Conservation (phyloP, 2,797 vertebrate genomes). For the Muraenolepis orangiensis region DNA sequence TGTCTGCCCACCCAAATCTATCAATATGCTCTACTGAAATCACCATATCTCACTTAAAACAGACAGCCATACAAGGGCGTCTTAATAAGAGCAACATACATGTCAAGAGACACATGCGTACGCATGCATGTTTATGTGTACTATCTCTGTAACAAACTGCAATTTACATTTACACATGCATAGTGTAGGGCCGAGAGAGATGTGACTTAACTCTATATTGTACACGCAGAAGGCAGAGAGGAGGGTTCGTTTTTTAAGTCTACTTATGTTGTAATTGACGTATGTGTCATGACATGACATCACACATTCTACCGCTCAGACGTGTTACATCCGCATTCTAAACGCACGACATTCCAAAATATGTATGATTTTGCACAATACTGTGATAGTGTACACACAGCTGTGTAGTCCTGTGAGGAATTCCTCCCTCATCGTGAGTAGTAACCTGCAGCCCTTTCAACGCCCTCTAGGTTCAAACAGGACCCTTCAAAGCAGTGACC, state of each 20-base stretch:
- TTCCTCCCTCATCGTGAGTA: conserved; percentile 35
- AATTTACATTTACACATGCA: background rate
- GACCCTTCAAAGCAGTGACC: conserved; percentile 60
- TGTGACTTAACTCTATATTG: background rate
- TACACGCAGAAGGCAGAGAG: background rate
- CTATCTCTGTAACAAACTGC: conserved; percentile 7
- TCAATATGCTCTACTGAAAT: background rate
- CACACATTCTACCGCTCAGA: conserved; percentile 26
- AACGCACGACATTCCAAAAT: conserved; percentile 18
- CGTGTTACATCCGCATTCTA: conserved; percentile 23
- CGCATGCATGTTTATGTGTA: background rate
- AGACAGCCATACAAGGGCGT: background rate
- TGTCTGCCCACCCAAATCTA: conserved; percentile 8
- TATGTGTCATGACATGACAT: conserved; percentile 27
- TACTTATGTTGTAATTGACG: background rate
- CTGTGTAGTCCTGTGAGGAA: conserved; percentile 50
- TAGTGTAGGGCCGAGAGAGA: too few relatives aligned
- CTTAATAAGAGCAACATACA: background rate
- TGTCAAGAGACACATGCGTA: background rate
- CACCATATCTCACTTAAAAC: background rate
- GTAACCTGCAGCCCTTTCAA: conserved; percentile 63
- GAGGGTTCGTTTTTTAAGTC: background rate
- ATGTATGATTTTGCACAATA: conserved; percentile 6
- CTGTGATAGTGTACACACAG: conserved; percentile 57
- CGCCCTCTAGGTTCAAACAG: conserved; percentile 58